phyloP scores from a whole-genome alignment of 1,140 invertebrate species.

The Acarapis woodi region DNA sequence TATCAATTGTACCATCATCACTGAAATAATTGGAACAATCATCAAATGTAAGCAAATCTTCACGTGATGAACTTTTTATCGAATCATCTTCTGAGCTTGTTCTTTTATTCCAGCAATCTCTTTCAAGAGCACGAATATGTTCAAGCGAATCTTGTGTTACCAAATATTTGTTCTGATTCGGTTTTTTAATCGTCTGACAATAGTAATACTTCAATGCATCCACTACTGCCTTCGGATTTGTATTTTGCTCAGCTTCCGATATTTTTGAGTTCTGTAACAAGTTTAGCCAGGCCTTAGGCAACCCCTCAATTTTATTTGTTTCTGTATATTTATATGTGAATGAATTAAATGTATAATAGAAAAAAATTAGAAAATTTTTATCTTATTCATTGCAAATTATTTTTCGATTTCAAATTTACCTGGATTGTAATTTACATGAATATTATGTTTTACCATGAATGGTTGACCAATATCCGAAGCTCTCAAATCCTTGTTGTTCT shows the following conservation, averaged over 20 bases:
- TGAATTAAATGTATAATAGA: too few species aligned
- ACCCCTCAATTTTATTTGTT: constrained; percentile 41
- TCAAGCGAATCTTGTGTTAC: constrained; percentile 27
- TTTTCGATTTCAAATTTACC: too few species aligned
- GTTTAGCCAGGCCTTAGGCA: constrained; percentile 41
- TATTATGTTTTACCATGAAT: constrained; percentile 31
- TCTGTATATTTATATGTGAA: too few species aligned
- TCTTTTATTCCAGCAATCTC: not conserved
- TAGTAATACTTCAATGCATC: constrained; percentile 77
- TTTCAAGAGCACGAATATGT: constrained; percentile 10
- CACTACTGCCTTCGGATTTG: constrained; percentile 63
- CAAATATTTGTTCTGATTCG: constrained; percentile 39
- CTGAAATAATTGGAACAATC: too few species aligned
- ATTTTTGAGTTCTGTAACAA: constrained; percentile 54
- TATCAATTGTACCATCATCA: too few species aligned
- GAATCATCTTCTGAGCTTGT: not conserved
- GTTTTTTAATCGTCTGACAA: constrained; percentile 43
- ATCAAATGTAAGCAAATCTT: not conserved
- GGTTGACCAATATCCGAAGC: constrained; percentile 13
- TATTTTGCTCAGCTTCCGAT: constrained; percentile 46
- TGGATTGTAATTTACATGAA: constrained; percentile 46
- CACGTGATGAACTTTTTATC: not conserved
- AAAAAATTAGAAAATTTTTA: too few species aligned
- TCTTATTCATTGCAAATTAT: too few species aligned
- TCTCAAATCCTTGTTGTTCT: too few species aligned